phyloP scores from a whole-genome alignment of 2,797 vertebrate genomes.

The Lophius americanus region DNA sequence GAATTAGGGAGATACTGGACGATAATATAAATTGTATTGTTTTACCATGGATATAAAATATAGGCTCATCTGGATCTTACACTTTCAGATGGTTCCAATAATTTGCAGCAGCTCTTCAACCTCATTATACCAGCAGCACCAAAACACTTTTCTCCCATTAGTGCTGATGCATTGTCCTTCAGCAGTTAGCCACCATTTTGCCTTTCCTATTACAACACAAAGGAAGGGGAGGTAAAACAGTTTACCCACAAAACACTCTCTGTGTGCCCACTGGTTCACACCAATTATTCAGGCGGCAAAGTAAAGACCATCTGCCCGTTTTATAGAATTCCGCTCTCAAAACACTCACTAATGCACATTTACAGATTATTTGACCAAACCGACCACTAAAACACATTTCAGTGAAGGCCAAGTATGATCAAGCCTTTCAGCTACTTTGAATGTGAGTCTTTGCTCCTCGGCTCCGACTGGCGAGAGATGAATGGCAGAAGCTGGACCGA shows the following conservation, averaged over 20 bases:
- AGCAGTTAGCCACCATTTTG: slow-evolving; percentile 74
- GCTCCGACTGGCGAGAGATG: slow-evolving; percentile 57
- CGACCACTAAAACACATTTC: slow-evolving; percentile 50
- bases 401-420: slow-evolving; percentile 48
- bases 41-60: slow-evolving; percentile 17
- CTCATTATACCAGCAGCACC: slow-evolving; percentile 72
- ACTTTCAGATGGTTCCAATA: slow-evolving; percentile 62
- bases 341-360: slow-evolving; percentile 67
- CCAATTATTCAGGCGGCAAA: slow-evolving; percentile 72
- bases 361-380: slow-evolving; percentile 74
- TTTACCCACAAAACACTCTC: slow-evolving; percentile 79
- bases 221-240: slow-evolving; percentile 76
- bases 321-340: slow-evolving; percentile 59
- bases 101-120: slow-evolving; percentile 69
- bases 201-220: slow-evolving; percentile 71
- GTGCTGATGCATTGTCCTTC: slow-evolving; percentile 57
- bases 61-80: slow-evolving; percentile 34
- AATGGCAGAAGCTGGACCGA: slow-evolving; percentile 60
- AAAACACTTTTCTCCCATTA: slow-evolving; percentile 76
- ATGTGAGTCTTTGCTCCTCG: slow-evolving; percentile 43
- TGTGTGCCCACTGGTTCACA: slow-evolving; percentile 74
- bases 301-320: slow-evolving; percentile 82
- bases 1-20: background rate
- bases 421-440: slow-evolving; percentile 44
- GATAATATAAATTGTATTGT: background rate